Evolutionary conservation across 2,888 invertebrate species (phyloP), one percentile per base, ranked within the genome.

Genomic region (Diarsia brunnea): DNA sequence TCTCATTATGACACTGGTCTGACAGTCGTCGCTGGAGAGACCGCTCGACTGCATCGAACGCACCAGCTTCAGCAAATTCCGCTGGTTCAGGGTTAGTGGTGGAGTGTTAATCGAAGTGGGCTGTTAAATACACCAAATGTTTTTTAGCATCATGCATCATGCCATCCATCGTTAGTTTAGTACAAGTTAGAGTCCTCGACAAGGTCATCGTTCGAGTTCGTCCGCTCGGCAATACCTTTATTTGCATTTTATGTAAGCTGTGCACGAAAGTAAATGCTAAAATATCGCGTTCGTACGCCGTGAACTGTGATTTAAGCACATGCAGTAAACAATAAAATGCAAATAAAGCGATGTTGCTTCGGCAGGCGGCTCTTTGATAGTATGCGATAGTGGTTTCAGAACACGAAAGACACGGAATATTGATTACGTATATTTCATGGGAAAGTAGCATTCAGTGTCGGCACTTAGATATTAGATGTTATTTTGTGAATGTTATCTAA

Each of bases 11-110:
- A 95, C 96, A 92, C 93, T 97, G 87, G 92, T 96, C 92, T 92
- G 97, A 93, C 92, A 97, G 91, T 93, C 96, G 69, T 97, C 97
- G 89, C 97, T 97, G 70, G 97, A 97, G 74, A 96, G 93, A 78
- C 95, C 95, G 90, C 97, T 97, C 85, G 96, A 97, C 91, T 97
- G 97, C 94, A 97, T 97, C 82, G 97, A 97, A 79, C 95, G 97
- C 78, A 97, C 97, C 89, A 97, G 92, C 91, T 97, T 97, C 92
- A 97, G 94, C 87, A 97, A 92, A 87, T 97, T 97, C 94, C 97
- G 96, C 89, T 97, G 97, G 90, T 97, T 97, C 93, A 96, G 95
- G 92, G 97, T 97, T 94, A 97, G 95, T 93, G 97, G 96, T 84
- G 97, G 96, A 86, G 87, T 88, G 92, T 96, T 95, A 95, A 96